These are phyloP conservation scores for Eilema sororculum DNA, from an alignment of 2,888 invertebrate species.

Conservation along the genomic window DNA sequence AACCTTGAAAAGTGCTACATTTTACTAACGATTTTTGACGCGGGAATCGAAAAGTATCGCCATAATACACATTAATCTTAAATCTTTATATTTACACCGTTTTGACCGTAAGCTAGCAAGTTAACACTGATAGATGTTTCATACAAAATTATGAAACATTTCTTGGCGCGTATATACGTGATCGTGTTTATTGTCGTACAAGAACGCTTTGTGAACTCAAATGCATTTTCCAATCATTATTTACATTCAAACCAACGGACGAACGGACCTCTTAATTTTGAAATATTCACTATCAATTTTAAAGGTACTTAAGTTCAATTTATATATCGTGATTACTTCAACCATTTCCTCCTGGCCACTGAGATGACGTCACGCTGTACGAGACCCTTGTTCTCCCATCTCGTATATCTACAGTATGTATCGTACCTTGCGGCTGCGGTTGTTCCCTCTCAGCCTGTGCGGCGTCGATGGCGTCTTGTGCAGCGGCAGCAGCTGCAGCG, in stretches of 20 bases:
- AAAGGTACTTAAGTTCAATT: not conserved
- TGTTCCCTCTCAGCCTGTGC: conserved; percentile 73
- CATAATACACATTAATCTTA: not conserved
- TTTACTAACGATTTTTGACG: not conserved
- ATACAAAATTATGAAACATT: not conserved
- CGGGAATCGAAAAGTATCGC: too few species aligned
- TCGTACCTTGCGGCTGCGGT: conserved; percentile 71
- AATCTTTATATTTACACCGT: not conserved
- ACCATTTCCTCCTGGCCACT: not conserved
- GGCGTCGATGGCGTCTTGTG: conserved; percentile 75
- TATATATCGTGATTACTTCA: not conserved
- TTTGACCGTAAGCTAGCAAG: too few species aligned
- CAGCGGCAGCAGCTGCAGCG: conserved; percentile 73
- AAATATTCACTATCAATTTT: not conserved
- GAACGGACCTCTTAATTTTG: not conserved
- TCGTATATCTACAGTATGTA: not conserved
- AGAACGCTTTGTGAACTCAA: not conserved
- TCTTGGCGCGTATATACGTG: not conserved
- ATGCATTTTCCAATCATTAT: not conserved
- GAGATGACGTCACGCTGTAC: not conserved
- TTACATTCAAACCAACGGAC: too few species aligned
- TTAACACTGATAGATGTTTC: too few species aligned
- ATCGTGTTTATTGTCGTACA: not conserved
- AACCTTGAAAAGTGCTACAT: not conserved
- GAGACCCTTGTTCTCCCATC: not conserved